These are phyloP conservation scores for Drosophila paranaensis DNA, from an alignment of 2,888 invertebrate species.

Conservation along the genomic window DNA sequence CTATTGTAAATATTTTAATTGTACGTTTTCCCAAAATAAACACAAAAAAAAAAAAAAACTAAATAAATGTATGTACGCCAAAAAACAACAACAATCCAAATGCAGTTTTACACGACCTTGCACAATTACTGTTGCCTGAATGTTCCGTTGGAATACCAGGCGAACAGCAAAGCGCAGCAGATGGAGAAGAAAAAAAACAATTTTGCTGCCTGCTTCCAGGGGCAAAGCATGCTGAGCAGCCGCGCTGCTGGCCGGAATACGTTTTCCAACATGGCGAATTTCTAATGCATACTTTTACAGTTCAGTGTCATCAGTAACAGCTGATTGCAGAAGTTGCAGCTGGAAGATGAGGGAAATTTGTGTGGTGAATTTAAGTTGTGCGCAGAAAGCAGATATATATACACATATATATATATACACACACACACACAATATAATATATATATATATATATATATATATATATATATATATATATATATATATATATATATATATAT, in stretches of 20 bases:
- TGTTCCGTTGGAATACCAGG: neutral
- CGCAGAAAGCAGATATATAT: too few species aligned
- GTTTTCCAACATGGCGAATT: neutral
- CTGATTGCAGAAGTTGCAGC: neutral
- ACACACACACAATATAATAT: too few species aligned
- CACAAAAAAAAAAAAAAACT: neutral
- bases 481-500: too few species aligned
- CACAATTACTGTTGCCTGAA: neutral
- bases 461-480: neutral
- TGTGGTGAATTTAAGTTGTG: too few species aligned
- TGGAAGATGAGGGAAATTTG: too few species aligned
- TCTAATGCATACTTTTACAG: constrained; percentile 7
- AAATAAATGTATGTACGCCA: constrained; percentile 47
- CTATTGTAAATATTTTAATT: constrained; percentile 77
- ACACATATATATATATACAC: too few species aligned
- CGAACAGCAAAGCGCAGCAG: neutral
- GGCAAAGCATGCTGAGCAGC: neutral
- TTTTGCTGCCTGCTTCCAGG: constrained; percentile 2
- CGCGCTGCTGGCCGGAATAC: neutral
- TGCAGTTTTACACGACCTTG: neutral
- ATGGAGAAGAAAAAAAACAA: neutral
- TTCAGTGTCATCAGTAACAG: neutral
- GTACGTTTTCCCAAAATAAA: constrained; percentile 58
- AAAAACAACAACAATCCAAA: constrained; percentile 5
- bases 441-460: neutral